Evolutionary conservation across 2,888 invertebrate genomes (phyloP).

Genomic region (Microctonus aethiopoides): DNA sequence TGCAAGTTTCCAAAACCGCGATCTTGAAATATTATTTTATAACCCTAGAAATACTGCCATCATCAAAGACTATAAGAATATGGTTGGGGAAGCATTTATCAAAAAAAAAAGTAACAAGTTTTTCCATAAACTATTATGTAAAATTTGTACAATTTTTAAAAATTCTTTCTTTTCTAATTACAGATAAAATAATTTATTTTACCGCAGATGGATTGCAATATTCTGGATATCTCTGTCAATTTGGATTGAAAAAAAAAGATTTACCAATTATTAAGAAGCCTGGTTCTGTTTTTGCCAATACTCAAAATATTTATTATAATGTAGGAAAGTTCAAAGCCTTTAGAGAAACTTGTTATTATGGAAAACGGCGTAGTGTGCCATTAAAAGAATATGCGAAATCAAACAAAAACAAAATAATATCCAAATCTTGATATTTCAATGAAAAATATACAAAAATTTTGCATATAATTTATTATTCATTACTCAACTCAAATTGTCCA

Average conservation of each 20-base stretch:
- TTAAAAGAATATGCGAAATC: neutral
- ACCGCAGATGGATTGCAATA: neutral
- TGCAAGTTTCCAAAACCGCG: constrained; percentile 97
- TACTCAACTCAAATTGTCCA: too few relatives aligned
- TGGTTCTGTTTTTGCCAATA: neutral
- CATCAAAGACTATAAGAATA: constrained; percentile 85
- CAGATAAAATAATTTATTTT: neutral
- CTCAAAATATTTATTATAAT: neutral
- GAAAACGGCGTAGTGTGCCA: neutral
- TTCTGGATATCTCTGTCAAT: neutral
- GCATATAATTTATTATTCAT: too few relatives aligned
- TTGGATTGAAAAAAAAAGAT: neutral
- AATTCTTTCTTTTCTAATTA: neutral
- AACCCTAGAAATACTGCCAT: constrained; percentile 83
- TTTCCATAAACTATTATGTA: too few relatives aligned
- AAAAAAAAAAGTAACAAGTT: constrained; percentile 86
- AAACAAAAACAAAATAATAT: neutral
- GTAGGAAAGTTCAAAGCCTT: neutral
- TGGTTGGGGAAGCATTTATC: constrained; percentile 81
- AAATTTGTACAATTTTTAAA: too few relatives aligned
- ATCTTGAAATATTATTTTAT: constrained; percentile 98
- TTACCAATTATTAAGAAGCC: neutral
- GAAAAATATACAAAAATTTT: too few relatives aligned
- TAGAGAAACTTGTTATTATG: neutral
- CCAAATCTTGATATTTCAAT: too few relatives aligned